Evolutionary conservation across 1,140 invertebrate species (phyloP), one percentile per base, ranked within the genome.

Genomic region (Drosophila oshimai): DNA sequence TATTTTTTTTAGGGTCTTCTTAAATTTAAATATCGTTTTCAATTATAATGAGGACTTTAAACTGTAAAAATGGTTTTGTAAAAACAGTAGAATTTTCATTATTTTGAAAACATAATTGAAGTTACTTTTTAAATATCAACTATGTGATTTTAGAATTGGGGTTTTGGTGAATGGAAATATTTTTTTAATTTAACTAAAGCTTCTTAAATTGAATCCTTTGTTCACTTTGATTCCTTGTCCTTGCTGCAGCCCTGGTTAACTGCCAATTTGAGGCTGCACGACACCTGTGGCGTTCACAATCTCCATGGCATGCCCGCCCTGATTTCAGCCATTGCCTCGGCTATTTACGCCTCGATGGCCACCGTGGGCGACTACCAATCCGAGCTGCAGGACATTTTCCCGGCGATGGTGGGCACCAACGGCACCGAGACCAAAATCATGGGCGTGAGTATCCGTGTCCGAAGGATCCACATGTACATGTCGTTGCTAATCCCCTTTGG

Each of bases 261-360:
- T 36, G 92, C 92, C 29, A 94, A 93, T 41, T 87, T 96, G 3
- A 93, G 94, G 42, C 91, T 99, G 33, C 95, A 97, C 83, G 98
- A 99, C 90, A 99, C 98, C 1, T 99, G 98, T 89, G 98, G 98
- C 2, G 97, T 99, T 0, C 94, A 99, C 92, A 99, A 99, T 92
- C 93, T 99, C 6, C 98, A 99, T 86, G 98, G 98, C 0, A 97
- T 99, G 95, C 98, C 98, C 0, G 98, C 96, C 10, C 88, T 99
- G 2, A 91, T 98, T 12, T 97, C 96, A 3, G 97, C 94, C 33
- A 86, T 99, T 29, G 93, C 96, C 20, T 95, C 96, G 0, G 94
- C 94, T 1, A 83, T 98, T 10, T 94, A 96, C 83, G 95, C 97
- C 6, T 93, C 92, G 6, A 69, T 96, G 5, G 97, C 96, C 1